These are phyloP conservation scores for Mesopsocus fuscifrons DNA, from an alignment of 2,888 invertebrate species.

Conservation along the genomic window DNA sequence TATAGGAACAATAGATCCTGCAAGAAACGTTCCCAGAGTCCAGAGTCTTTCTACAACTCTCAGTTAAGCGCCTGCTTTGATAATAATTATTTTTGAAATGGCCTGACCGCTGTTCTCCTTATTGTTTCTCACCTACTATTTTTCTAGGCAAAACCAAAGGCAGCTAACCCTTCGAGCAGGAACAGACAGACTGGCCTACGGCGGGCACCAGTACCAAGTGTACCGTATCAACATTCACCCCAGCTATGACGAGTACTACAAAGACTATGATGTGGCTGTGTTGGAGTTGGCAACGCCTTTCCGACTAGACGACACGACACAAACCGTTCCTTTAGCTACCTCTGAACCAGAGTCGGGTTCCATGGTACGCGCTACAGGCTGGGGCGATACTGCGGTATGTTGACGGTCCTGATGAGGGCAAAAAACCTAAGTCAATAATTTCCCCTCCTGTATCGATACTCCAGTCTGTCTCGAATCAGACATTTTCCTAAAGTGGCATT, in stretches of 20 bases:
- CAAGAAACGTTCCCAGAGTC: too few relatives aligned
- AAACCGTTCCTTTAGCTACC: not conserved
- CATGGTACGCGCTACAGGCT: conserved; percentile 19
- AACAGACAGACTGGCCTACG: not conserved
- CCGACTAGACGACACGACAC: not conserved
- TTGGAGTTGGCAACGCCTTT: not conserved
- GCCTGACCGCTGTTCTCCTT: too few relatives aligned
- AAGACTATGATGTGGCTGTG: conserved; percentile 12
- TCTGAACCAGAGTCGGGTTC: conserved; percentile 6
- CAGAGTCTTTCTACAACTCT: too few relatives aligned
- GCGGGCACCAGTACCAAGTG: conserved; percentile 11
- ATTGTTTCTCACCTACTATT: too few relatives aligned
- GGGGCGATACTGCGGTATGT: conserved; percentile 20
- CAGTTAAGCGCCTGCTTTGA: too few relatives aligned
- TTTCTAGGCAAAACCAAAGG: too few relatives aligned
- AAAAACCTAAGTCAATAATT: conserved; percentile 15
- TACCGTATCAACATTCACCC: conserved; percentile 10
- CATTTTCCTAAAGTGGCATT: too few relatives aligned
- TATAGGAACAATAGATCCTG: too few relatives aligned
- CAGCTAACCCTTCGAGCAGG: not conserved
- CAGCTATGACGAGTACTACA: conserved; percentile 8
- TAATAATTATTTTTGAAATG: too few relatives aligned
- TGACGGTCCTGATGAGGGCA: conserved; percentile 14
- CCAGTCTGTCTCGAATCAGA: too few relatives aligned
- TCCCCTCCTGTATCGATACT: too few relatives aligned